These are phyloP conservation scores for Syrista parreyssii DNA, from an alignment of 2,888 invertebrate genomes.

Conservation along the genomic window DNA sequence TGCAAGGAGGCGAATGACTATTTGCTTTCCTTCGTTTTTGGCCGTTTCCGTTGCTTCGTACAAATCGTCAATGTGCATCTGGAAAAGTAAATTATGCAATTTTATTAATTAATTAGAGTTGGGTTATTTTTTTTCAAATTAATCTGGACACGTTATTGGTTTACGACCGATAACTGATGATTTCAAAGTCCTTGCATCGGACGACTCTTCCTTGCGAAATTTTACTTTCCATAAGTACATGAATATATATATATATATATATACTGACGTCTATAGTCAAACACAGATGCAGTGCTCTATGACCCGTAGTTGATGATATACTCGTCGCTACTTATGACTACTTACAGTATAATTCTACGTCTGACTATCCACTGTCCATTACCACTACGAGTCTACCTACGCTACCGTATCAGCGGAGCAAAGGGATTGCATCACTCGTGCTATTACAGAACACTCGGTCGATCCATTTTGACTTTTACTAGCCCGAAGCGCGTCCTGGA, in stretches of 20 bases:
- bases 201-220: slow-evolving; percentile 48
- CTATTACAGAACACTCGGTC: background rate
- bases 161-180: background rate
- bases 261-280: background rate
- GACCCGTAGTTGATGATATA: background rate
- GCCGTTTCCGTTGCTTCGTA: too few species aligned
- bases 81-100: too few species aligned
- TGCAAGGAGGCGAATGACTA: too few species aligned
- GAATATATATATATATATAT: background rate
- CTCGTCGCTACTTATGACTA: background rate
- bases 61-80: too few species aligned
- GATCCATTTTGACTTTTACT: background rate
- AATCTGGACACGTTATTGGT: background rate
- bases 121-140: background rate
- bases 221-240: slow-evolving; percentile 10
- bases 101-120: background rate
- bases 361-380: background rate
- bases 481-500: background rate
- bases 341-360: background rate
- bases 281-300: background rate
- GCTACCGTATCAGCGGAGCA: background rate
- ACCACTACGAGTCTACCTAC: background rate
- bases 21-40: background rate
- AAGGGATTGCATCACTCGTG: background rate
- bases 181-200: slow-evolving; percentile 41